Percentiles rank a stretch among this genome's conserved stretches.
Conservation (phyloP, 2,113 vertebrate genomes). For the Burhinus oedicnemus region DNA sequence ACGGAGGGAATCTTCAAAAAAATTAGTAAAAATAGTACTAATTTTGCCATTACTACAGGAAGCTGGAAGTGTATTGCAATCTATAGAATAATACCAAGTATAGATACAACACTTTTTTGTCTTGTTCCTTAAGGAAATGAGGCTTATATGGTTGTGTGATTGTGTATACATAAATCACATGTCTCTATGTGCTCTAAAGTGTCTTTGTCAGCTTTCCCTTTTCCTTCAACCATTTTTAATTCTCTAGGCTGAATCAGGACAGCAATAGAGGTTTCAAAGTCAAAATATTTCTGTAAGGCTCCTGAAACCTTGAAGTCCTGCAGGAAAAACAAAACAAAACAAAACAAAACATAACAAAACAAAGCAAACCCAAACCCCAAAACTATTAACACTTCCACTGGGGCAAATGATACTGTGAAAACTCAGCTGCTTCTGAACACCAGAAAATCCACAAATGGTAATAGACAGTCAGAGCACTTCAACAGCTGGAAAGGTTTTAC, state of each 20-base stretch:
- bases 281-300: not conserved
- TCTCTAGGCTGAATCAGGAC: not conserved
- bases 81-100: not conserved
- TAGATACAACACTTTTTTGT: not conserved
- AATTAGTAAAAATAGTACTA: not conserved
- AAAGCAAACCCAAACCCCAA: not conserved
- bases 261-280: not conserved
- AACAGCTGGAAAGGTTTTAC: not conserved
- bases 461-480: not conserved
- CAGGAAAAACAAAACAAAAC: not conserved
- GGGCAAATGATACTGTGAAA: not conserved
- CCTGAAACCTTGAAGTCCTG: not conserved
- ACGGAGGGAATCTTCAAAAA: not conserved
- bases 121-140: not conserved
- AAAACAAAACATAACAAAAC: not conserved
- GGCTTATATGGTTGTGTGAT: not conserved
- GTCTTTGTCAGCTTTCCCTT: not conserved
- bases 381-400: not conserved
- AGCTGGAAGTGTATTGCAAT: not conserved
- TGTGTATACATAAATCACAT: not conserved
- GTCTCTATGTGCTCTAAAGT: not conserved
- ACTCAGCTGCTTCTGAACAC: not conserved
- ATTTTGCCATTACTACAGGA: not conserved
- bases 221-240: not conserved
- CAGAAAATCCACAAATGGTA: not conserved